Conservation (phyloP, 2,113 vertebrate genomes). For the Pipa parva region DNA sequence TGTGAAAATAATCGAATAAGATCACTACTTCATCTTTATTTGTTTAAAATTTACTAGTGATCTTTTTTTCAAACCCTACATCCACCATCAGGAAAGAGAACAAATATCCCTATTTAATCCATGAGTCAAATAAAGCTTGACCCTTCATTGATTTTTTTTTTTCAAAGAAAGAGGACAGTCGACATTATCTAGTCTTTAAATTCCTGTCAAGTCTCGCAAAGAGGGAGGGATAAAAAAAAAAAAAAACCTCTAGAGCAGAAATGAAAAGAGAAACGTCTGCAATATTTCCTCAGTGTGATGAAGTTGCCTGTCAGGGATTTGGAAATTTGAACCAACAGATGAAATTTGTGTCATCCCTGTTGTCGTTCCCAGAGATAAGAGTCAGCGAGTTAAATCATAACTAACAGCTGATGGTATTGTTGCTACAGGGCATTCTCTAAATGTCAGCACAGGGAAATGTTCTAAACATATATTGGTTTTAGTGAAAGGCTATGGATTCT, state of each 20-base stretch:
- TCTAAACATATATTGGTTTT: slow-evolving; percentile 58
- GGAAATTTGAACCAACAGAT: slow-evolving; percentile 74
- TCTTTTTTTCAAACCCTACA: slow-evolving; percentile 35
- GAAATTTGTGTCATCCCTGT: slow-evolving; percentile 61
- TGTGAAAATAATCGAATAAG: slow-evolving; percentile 4
- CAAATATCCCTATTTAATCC: slow-evolving; percentile 45
- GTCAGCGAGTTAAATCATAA: slow-evolving; percentile 48
- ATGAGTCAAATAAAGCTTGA: slow-evolving; percentile 49
- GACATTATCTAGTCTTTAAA: slow-evolving; percentile 50
- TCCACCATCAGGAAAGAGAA: slow-evolving; percentile 43
- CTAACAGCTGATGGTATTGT: slow-evolving; percentile 65
- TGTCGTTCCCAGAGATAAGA: slow-evolving; percentile 58
- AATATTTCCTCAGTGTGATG: slow-evolving; percentile 71
- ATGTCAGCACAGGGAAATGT: slow-evolving; percentile 58
- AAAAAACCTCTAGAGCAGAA: slow-evolving; percentile 41
- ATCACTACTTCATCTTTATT: slow-evolving; percentile 39
- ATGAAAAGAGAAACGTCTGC: slow-evolving; percentile 57
- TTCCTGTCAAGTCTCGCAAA: slow-evolving; percentile 51
- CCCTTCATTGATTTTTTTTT: slow-evolving; percentile 45
- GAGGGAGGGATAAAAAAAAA: slow-evolving; percentile 48
- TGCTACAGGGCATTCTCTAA: slow-evolving; percentile 56
- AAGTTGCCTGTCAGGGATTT: slow-evolving; percentile 73
- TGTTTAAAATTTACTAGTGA: slow-evolving; percentile 18
- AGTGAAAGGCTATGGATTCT: slow-evolving; percentile 59
- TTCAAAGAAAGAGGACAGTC: slow-evolving; percentile 46